These are phyloP conservation scores for Brachypteracias leptosomus DNA, from an alignment of 2,113 vertebrate genomes.

Conservation along the genomic window DNA sequence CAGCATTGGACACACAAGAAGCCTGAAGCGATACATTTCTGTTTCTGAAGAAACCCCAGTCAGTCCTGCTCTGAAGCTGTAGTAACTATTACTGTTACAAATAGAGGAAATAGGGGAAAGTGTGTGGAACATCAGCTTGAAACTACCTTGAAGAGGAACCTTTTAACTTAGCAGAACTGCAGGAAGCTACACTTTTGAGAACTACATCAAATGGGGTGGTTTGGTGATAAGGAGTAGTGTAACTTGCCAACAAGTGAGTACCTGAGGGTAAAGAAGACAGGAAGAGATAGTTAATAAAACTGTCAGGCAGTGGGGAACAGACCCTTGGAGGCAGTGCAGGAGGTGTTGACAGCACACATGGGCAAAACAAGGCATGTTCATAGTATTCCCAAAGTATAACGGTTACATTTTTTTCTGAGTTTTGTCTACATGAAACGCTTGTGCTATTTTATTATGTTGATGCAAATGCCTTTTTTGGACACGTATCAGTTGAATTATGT, in stretches of 20 bases:
- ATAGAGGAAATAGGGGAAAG: background rate
- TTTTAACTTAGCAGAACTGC: background rate
- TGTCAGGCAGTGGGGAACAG: background rate
- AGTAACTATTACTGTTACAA: background rate
- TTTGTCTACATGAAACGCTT: slow-evolving; percentile 23
- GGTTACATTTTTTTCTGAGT: background rate
- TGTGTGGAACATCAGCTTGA: background rate
- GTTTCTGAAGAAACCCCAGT: background rate
- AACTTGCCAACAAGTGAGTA: slow-evolving; percentile 2
- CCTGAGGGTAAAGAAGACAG: slow-evolving; percentile 1
- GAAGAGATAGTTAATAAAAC: slow-evolving; percentile 2
- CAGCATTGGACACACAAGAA: background rate
- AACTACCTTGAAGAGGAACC: background rate
- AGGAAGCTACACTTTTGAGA: background rate
- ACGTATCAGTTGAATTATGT: background rate
- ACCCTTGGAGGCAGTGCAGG: slow-evolving; percentile 17
- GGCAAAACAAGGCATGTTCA: slow-evolving; percentile 38
- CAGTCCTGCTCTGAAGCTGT: background rate
- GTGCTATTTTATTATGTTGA: background rate
- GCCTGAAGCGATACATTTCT: background rate
- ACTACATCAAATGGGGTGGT: background rate
- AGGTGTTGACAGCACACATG: slow-evolving; percentile 5
- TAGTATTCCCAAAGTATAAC: background rate
- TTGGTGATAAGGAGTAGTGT: background rate
- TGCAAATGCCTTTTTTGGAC: slow-evolving; percentile 36